Evolutionary conservation across 2,113 vertebrate genomes (phyloP), one percentile per base, ranked within the genome.

Genomic region (Lepisosteus oculatus): DNA sequence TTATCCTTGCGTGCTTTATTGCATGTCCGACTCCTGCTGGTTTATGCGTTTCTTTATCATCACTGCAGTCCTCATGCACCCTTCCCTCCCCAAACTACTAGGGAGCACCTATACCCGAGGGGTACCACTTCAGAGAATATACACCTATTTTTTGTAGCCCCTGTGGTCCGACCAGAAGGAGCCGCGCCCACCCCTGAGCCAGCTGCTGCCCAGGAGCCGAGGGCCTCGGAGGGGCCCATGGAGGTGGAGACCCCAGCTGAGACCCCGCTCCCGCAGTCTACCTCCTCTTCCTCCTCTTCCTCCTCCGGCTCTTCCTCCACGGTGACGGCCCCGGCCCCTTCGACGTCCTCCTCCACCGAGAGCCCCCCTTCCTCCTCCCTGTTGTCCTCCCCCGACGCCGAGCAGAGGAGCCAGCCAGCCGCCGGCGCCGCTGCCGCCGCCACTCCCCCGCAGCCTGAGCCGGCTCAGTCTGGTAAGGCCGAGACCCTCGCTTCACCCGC

Each of bases 301-400:
- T 87, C 88, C 73, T 87, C 87, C 72, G 83, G 83, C 67, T 88
- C 86, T 2, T 92, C 93, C 29, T 91, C 92, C 13, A 74, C 90
- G 2, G 78, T 87, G 72, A 90, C 94, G 55, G 91, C 88, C 45
- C 93, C 91, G 75, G 92, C 88, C 69, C 90, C 89, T 13, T 90
- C 91, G 17, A 88, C 85, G 45, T 87, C 95, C 3, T 89, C 94
- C 3, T 90, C 93, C 0, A 74, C 86, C 73, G 93, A 91, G 85
- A 93, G 86, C 74, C 91, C 93, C 6, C 86, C 82, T 61, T 91
- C 93, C 65, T 81, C 93, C 43, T 91, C 93, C 65, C 76, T 92
- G 42, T 79, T 90, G 3, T 93, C 94, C 42, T 91, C 93, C 69
- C 89, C 93, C 54, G 93, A 94, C 76, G 90, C 80, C 0, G 94